Evolutionary conservation across 2,113 vertebrate species (phyloP).

Genomic region (Sebastes schlegelii): DNA sequence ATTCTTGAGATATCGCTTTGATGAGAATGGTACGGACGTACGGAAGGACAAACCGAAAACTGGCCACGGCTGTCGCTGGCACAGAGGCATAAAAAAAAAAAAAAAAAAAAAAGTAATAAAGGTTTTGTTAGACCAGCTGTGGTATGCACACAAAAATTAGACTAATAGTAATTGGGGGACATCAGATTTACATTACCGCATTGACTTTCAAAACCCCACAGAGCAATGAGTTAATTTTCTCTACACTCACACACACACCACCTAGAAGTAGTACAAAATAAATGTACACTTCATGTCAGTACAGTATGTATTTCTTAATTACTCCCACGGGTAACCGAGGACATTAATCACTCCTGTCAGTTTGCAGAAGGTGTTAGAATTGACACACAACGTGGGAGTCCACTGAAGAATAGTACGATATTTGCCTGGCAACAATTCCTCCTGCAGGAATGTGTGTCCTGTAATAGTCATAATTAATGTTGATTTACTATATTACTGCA

Average conservation of each 20-base stretch:
- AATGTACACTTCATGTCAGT: conserved; percentile 23
- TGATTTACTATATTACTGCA: neutral
- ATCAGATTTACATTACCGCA: neutral
- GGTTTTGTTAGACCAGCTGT: neutral
- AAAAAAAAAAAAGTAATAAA: too few relatives aligned
- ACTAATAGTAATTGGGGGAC: neutral
- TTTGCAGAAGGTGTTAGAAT: conserved; percentile 59
- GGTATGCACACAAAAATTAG: neutral
- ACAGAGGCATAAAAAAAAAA: too few relatives aligned
- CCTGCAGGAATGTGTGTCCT: neutral
- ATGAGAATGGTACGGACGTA: too few relatives aligned
- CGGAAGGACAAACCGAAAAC: too few relatives aligned
- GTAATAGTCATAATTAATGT: conserved; percentile 8
- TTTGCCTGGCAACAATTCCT: conserved; percentile 52
- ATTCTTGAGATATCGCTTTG: too few relatives aligned
- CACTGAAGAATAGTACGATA: conserved; percentile 44
- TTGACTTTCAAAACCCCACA: neutral
- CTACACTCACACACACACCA: neutral
- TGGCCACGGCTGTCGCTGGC: too few relatives aligned
- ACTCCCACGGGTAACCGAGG: conserved; percentile 35
- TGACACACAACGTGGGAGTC: conserved; percentile 61
- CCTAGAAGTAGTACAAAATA: neutral
- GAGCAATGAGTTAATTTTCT: neutral
- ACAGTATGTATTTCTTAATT: conserved; percentile 31
- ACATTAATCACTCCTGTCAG: conserved; percentile 60